These are phyloP conservation scores for Trypoxylon attenuatum DNA, from an alignment of 2,888 invertebrate genomes.

Conservation along the genomic window DNA sequence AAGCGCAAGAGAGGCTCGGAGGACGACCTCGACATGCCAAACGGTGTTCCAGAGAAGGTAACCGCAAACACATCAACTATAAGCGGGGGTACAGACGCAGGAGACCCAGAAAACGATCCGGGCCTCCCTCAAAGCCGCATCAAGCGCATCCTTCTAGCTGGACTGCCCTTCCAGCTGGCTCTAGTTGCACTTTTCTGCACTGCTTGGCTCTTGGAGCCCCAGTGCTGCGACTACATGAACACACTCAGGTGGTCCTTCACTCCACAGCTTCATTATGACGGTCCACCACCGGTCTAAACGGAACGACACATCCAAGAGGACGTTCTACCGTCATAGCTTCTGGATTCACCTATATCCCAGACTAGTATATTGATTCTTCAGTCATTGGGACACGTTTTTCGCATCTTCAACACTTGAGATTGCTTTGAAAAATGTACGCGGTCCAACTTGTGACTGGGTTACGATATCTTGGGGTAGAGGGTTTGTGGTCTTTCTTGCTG, in stretches of 20 bases:
- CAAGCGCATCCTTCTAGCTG: constrained; percentile 83
- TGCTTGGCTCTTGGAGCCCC: constrained; percentile 84
- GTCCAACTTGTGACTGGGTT: too few relatives aligned
- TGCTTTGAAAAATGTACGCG: too few relatives aligned
- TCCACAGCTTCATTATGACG: constrained; percentile 88
- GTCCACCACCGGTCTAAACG: constrained; percentile 85
- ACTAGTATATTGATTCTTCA: constrained; percentile 25
- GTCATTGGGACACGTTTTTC: constrained; percentile 13
- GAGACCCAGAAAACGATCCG: constrained; percentile 76
- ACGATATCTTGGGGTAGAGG: too few relatives aligned
- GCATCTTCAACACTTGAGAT: too few relatives aligned
- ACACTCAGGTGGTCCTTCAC: constrained; percentile 84
- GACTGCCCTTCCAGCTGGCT: constrained; percentile 86
- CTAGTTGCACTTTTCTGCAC: constrained; percentile 84
- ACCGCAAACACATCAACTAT: constrained; percentile 17
- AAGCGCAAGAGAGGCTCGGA: constrained; percentile 44
- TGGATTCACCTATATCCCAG: constrained; percentile 5
- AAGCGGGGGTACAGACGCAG: constrained; percentile 76
- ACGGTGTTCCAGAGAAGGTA: constrained; percentile 67
- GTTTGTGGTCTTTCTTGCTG: too few relatives aligned
- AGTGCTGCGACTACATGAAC: constrained; percentile 87
- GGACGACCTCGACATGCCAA: neutral
- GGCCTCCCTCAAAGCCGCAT: constrained; percentile 80
- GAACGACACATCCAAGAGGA: neutral
- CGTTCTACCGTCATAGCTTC: constrained; percentile 6